Evolutionary conservation across 2,797 vertebrate species (phyloP).

Genomic region (Saxicola maurus): DNA sequence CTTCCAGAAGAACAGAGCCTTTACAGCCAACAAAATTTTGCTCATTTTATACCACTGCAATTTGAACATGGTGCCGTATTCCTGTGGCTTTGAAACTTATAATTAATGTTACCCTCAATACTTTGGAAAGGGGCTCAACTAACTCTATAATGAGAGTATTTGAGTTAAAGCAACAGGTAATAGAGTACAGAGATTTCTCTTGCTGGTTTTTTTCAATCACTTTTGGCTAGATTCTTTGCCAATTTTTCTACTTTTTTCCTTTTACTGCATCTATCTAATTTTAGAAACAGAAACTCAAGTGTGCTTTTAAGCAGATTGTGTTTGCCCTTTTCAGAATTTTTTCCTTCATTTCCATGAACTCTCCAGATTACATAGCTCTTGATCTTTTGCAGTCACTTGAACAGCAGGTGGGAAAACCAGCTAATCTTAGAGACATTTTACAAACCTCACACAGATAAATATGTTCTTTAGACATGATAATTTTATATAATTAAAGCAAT

Average conservation of each 20-base stretch:
- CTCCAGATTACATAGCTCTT: not conserved
- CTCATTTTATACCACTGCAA: not conserved
- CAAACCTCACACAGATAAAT: not conserved
- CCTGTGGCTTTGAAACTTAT: not conserved
- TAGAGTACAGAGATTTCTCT: not conserved
- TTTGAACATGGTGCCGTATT: not conserved
- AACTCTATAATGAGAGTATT: not conserved
- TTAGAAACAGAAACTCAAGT: not conserved
- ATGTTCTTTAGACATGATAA: not conserved
- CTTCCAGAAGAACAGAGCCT: not conserved
- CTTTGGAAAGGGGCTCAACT: not conserved
- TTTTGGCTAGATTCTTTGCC: not conserved
- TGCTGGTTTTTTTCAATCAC: not conserved
- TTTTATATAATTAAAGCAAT: not conserved
- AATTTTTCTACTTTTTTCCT: not conserved
- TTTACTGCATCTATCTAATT: not conserved
- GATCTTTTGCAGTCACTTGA: slow-evolving; percentile 24
- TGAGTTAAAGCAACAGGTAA: not conserved
- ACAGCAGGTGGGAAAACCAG: slow-evolving; percentile 43
- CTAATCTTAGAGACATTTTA: slow-evolving; percentile 24
- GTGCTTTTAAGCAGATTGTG: not conserved
- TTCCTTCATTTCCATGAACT: not conserved
- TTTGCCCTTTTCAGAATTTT: not conserved
- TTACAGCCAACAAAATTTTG: not conserved
- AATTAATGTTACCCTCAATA: not conserved